Evolutionary conservation across 2,888 invertebrate genomes (phyloP).

Genomic region (Drosophila trichaetosa): DNA sequence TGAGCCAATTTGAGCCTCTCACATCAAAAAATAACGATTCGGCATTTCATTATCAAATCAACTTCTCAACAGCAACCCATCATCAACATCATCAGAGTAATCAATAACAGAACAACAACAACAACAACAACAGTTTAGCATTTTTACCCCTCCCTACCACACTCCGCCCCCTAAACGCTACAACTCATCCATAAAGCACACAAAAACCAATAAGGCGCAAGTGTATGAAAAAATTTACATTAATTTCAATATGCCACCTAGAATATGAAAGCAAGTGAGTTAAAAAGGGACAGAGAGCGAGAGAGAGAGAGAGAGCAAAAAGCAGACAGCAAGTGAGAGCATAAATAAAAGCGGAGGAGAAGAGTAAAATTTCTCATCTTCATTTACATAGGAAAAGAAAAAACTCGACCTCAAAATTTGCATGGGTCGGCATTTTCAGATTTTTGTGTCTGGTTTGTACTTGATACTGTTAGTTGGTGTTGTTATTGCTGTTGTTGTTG

Average conservation of each 20-base stretch:
- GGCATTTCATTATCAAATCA: slow-evolving; percentile 56
- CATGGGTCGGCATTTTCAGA: slow-evolving; percentile 68
- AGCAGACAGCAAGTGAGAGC: not conserved
- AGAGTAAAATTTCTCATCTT: slow-evolving; percentile 48
- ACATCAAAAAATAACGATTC: slow-evolving; percentile 16
- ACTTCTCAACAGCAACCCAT: slow-evolving; percentile 14
- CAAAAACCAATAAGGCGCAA: slow-evolving; percentile 43
- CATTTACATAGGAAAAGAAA: slow-evolving; percentile 44
- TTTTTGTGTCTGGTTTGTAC: slow-evolving; percentile 40
- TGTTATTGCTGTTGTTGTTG: slow-evolving; percentile 25
- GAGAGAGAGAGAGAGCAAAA: slow-evolving; percentile 2
- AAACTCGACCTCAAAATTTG: slow-evolving; percentile 63
- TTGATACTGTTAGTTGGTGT: slow-evolving; percentile 22
- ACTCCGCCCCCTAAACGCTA: not conserved
- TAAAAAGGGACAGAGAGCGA: not conserved
- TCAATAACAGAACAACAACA: slow-evolving; percentile 37
- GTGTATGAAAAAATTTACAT: slow-evolving; percentile 64
- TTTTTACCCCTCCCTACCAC: not conserved
- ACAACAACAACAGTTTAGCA: slow-evolving; percentile 34
- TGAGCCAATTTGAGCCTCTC: slow-evolving; percentile 29
- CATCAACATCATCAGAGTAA: slow-evolving; percentile 32
- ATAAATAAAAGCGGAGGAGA: slow-evolving; percentile 14
- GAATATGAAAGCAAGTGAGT: slow-evolving; percentile 9
- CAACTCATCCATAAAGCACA: slow-evolving; percentile 1
- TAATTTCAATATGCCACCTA: slow-evolving; percentile 64